phyloP scores from a whole-genome alignment of 1,140 invertebrate genomes.

The Rhizoglyphus robini region DNA sequence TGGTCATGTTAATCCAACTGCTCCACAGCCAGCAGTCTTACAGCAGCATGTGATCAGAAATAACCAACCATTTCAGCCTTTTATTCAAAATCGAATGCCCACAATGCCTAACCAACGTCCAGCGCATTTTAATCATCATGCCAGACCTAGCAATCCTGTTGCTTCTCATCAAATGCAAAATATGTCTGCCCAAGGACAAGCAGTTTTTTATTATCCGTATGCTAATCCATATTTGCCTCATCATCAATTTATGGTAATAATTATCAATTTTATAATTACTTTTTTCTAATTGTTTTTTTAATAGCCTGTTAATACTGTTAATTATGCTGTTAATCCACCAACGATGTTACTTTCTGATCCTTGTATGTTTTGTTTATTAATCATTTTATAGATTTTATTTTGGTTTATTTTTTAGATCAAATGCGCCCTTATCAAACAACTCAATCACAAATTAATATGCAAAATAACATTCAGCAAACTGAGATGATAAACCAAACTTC shows the following conservation, averaged over 20 bases:
- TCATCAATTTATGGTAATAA: too few relatives aligned
- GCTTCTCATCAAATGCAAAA: not conserved
- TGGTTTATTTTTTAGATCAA: not conserved
- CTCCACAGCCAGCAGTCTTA: not conserved
- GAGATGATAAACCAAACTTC: not conserved
- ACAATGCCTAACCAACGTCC: not conserved
- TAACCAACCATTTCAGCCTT: not conserved
- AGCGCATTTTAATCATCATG: not conserved
- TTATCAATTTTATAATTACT: too few relatives aligned
- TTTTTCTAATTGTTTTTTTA: too few relatives aligned
- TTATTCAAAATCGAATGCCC: not conserved
- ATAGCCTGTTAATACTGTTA: too few relatives aligned
- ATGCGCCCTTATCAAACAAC: not conserved
- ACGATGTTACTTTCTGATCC: not conserved
- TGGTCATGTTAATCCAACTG: not conserved
- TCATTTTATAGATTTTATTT: not conserved
- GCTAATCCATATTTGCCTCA: too few relatives aligned
- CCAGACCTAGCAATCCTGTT: not conserved
- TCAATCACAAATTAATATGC: not conserved
- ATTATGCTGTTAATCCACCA: not conserved
- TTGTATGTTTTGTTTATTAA: not conserved
- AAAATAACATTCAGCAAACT: not conserved
- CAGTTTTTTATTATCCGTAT: too few relatives aligned
- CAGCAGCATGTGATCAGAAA: not conserved
- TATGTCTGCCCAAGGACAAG: not conserved